phyloP scores from a whole-genome alignment of 2,113 vertebrate genomes.

The Paradisaea rubra region DNA sequence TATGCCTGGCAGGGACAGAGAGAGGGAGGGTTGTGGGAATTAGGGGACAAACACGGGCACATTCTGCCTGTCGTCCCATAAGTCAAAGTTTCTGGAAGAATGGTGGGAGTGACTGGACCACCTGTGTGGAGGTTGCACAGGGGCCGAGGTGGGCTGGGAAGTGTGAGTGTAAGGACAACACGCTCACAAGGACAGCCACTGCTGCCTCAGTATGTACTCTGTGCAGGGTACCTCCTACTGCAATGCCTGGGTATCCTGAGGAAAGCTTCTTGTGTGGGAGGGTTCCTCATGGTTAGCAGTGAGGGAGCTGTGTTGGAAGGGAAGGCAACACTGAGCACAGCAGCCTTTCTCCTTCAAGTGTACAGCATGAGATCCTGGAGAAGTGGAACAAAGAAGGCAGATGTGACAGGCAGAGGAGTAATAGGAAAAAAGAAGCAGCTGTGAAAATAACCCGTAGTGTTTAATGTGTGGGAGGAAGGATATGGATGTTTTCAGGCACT shows the following conservation, averaged over 20 bases:
- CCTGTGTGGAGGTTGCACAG: neutral
- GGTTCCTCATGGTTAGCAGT: neutral
- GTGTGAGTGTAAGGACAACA: neutral
- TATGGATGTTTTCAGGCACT: neutral
- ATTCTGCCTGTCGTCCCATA: rapidly evolving
- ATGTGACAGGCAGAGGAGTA: neutral
- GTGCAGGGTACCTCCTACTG: neutral
- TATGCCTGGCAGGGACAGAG: neutral
- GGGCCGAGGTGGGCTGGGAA: neutral
- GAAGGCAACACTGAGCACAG: neutral
- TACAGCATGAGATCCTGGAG: neutral
- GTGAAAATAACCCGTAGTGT: neutral
- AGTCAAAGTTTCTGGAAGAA: neutral
- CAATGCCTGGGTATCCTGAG: neutral
- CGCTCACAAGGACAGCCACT: neutral
- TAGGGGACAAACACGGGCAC: neutral
- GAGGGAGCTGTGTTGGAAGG: neutral
- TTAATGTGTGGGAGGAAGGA: neutral
- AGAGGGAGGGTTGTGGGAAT: neutral
- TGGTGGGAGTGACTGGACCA: neutral
- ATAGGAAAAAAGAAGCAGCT: neutral
- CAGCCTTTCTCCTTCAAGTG: neutral
- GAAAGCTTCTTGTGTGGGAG: neutral
- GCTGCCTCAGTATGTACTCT: neutral
- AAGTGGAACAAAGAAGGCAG: neutral